phyloP scores from a whole-genome alignment of 2,113 vertebrate species.

The Gallinago media region DNA sequence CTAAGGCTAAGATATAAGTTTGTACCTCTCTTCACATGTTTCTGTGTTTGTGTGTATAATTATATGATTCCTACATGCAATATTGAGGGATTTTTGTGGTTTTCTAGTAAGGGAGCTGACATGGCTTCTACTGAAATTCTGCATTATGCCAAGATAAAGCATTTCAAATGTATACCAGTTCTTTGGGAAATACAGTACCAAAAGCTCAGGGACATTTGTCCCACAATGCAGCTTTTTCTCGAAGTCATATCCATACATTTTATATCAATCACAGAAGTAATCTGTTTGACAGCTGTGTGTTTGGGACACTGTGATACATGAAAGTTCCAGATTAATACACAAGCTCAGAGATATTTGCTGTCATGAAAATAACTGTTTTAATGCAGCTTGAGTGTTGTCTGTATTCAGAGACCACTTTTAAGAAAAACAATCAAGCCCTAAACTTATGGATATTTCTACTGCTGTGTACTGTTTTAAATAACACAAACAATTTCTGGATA shows the following conservation, averaged over 20 bases:
- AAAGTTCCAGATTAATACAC: constrained; percentile 50
- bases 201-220: constrained; percentile 44
- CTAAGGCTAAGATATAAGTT: not conserved
- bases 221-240: constrained; percentile 49
- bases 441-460: not conserved
- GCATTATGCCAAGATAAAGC: not conserved
- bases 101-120: not conserved
- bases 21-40: not conserved
- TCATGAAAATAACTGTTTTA: constrained; percentile 38
- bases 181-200: constrained; percentile 11
- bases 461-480: not conserved
- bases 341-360: constrained; percentile 43
- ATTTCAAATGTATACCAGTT: not conserved
- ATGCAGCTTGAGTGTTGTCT: constrained; percentile 26
- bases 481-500: not conserved
- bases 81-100: not conserved
- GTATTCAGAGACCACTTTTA: not conserved
- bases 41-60: not conserved
- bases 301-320: constrained; percentile 36
- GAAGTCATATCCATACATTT: constrained; percentile 42
- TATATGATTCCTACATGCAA: not conserved
- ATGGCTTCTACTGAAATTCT: not conserved
- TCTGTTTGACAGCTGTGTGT: constrained; percentile 60
- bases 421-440: not conserved
- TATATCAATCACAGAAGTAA: constrained; percentile 62